phyloP scores from a whole-genome alignment of 92 coral and sea anemone genomes.

The Palythoa heliodiscus region DNA sequence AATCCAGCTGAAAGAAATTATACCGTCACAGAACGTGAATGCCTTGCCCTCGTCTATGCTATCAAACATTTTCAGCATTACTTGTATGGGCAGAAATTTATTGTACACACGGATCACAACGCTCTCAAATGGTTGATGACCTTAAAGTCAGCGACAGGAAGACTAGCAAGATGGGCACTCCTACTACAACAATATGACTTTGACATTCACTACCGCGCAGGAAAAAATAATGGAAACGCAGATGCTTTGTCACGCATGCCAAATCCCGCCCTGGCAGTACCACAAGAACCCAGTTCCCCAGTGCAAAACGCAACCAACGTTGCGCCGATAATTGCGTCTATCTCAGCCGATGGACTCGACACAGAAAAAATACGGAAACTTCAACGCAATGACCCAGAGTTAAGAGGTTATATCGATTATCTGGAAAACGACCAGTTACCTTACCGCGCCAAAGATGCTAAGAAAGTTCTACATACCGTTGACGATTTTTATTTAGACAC shows the following conservation, averaged over 20 bases:
- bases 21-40: no score
- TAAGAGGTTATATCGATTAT: conserved; percentile 45
- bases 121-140: conserved; percentile 54
- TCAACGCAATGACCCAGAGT: conserved; percentile 56
- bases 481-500: conserved; percentile 55
- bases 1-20: no score
- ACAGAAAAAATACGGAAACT: conserved; percentile 27
- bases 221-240: conserved; percentile 51
- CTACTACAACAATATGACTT: conserved; percentile 52
- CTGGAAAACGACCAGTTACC: conserved; percentile 48
- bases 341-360: conserved; percentile 25
- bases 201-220: conserved; percentile 54
- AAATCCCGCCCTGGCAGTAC: not conserved
- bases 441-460: conserved; percentile 4
- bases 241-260: conserved; percentile 58
- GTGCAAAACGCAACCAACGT: conserved; percentile 13
- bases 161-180: conserved; percentile 56
- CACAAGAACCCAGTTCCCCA: conserved; percentile 23
- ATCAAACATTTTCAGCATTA: conserved; percentile 53
- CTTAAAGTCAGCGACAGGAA: conserved; percentile 37
- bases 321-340: not conserved
- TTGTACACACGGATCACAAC: conserved; percentile 35
- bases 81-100: conserved; percentile 46
- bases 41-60: conserved; percentile 33
- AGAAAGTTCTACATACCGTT: conserved; percentile 19